phyloP scores from a whole-genome alignment of 1,140 invertebrate species.

The Saccostrea glomerata region DNA sequence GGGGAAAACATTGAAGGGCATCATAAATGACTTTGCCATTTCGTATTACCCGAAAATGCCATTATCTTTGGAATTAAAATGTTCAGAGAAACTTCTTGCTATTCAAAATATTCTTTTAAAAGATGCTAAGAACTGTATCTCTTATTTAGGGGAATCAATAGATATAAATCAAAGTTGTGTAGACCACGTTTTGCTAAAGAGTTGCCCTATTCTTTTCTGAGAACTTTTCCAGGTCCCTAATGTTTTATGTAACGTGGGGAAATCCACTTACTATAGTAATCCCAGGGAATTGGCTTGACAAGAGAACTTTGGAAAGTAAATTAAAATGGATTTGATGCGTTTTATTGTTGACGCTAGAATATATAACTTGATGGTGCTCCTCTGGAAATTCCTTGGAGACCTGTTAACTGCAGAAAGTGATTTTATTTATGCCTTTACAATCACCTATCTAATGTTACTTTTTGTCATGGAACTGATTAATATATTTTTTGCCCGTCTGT shows the following conservation, averaged over 20 bases:
- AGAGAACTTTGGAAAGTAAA: constrained; percentile 28
- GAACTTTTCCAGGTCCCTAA: background rate
- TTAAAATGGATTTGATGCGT: constrained; percentile 25
- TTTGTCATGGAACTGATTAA: constrained; percentile 15
- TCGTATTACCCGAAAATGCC: too few relatives aligned
- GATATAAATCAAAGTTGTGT: background rate
- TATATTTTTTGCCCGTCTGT: background rate
- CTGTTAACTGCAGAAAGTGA: background rate
- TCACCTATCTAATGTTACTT: background rate
- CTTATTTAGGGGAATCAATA: too few relatives aligned
- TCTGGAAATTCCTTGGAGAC: background rate
- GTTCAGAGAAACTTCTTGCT: too few relatives aligned
- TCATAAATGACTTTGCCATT: too few relatives aligned
- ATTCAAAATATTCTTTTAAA: too few relatives aligned
- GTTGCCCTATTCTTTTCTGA: background rate
- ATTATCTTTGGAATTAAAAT: too few relatives aligned
- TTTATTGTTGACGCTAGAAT: background rate
- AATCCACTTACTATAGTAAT: constrained; percentile 2
- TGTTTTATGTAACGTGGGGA: constrained; percentile 19
- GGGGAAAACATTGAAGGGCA: too few relatives aligned
- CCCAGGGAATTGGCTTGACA: constrained; percentile 12
- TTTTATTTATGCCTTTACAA: constrained; percentile 30
- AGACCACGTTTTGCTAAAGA: background rate
- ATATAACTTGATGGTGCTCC: background rate
- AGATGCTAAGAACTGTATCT: too few relatives aligned